These are phyloP conservation scores for Aphaenogaster ashmeadi DNA, from an alignment of 1,140 invertebrate genomes.

Conservation along the genomic window DNA sequence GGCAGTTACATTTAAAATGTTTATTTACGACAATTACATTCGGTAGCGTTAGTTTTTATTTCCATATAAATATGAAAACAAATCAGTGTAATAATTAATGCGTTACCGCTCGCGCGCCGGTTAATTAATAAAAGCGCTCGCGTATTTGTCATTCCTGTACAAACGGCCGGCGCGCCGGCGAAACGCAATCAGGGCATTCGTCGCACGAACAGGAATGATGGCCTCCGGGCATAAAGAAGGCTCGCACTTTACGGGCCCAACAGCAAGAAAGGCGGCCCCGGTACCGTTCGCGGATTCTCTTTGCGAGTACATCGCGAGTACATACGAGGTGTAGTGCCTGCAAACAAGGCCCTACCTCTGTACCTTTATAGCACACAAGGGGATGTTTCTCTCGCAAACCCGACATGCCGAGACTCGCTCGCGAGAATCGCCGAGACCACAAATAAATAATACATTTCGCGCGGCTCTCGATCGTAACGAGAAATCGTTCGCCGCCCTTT, in stretches of 20 bases:
- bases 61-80: slow-evolving; percentile 1
- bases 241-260: slow-evolving; percentile 31
- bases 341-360: slow-evolving; percentile 44
- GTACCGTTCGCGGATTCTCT: slow-evolving; percentile 36
- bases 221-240: slow-evolving; percentile 1
- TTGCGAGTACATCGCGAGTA: slow-evolving; percentile 8
- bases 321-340: slow-evolving; percentile 24
- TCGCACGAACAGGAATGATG: slow-evolving; percentile 32
- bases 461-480: slow-evolving; percentile 64
- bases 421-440: slow-evolving; percentile 10
- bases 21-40: slow-evolving; percentile 28
- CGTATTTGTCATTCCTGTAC: slow-evolving; percentile 29
- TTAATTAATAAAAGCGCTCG: slow-evolving; percentile 59
- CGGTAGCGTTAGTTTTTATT: slow-evolving; percentile 7
- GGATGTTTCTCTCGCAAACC: slow-evolving; percentile 33
- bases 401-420: slow-evolving; percentile 15
- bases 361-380: slow-evolving; percentile 25
- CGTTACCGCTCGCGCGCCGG: neutral
- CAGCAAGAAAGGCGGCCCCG: slow-evolving; percentile 37
- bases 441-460: slow-evolving; percentile 76
- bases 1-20: neutral
- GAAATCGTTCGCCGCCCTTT: slow-evolving; percentile 61
- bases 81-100: slow-evolving; percentile 26
- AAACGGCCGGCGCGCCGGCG: neutral
- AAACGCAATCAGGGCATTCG: slow-evolving; percentile 68